Evolutionary conservation across 2,113 vertebrate species (phyloP).

Genomic region (Phycodurus eques): DNA sequence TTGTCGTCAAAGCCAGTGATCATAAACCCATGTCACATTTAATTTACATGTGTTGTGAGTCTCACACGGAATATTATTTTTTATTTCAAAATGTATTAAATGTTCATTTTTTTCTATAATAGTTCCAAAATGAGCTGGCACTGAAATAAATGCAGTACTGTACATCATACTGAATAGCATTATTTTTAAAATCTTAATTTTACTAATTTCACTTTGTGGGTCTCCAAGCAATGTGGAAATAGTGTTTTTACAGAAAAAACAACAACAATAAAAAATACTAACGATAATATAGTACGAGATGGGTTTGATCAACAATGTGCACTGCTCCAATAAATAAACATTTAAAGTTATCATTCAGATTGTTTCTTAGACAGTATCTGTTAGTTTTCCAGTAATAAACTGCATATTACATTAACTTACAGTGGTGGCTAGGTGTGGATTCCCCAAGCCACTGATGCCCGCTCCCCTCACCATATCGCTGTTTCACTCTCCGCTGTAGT

Average conservation of each 20-base stretch:
- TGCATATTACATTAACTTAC: conserved; percentile 59
- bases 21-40: no score
- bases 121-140: no score
- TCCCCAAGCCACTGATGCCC: conserved; percentile 60
- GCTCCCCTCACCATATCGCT: conserved; percentile 66
- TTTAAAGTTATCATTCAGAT: neutral
- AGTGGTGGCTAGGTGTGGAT: conserved; percentile 60
- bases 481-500: conserved; percentile 35
- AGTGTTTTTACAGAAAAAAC: neutral
- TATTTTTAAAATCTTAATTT: no score
- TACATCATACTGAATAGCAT: no score
- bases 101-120: no score
- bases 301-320: neutral
- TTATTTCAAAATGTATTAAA: no score
- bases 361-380: neutral
- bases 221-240: no score
- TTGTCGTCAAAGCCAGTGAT: no score
- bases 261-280: neutral
- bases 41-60: no score
- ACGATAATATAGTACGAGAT: neutral
- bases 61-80: no score
- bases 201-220: no score
- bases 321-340: neutral
- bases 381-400: neutral
- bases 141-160: no score